Evolutionary conservation across 2,797 vertebrate genomes (phyloP).

Genomic region (Acanthornis magna): DNA sequence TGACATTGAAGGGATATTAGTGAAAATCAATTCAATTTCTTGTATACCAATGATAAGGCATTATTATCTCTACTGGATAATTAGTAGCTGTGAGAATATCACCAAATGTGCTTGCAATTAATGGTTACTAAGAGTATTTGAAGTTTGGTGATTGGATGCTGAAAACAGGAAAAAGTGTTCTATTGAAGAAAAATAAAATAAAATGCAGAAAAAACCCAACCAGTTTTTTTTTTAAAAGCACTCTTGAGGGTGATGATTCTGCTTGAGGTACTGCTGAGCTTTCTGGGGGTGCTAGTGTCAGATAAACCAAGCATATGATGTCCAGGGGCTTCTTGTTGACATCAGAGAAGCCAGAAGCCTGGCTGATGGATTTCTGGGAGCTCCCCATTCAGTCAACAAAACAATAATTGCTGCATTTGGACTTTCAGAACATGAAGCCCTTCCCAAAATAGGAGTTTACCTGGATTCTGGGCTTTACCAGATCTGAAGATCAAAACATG

Average conservation of each 20-base stretch:
- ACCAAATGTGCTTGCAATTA: neutral
- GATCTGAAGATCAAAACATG: neutral
- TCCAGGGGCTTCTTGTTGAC: neutral
- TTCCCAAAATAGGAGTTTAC: neutral
- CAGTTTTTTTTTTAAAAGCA: neutral
- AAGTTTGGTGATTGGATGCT: neutral
- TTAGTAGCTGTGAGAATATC: neutral
- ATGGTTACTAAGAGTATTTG: neutral
- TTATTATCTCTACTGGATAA: neutral
- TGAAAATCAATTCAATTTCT: neutral
- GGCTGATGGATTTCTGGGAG: neutral
- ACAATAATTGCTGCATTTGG: neutral
- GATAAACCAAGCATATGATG: neutral
- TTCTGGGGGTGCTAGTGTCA: neutral
- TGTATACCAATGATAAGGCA: neutral
- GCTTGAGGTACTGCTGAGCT: neutral
- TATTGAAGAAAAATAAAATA: neutral
- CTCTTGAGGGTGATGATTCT: neutral
- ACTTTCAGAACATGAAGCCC: neutral
- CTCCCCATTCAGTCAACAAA: neutral
- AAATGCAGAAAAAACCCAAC: neutral
- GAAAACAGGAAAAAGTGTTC: neutral
- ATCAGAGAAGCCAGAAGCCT: neutral
- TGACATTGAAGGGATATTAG: neutral
- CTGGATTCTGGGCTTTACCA: neutral